These are phyloP conservation scores for Ormyrus rosae DNA, from an alignment of 2,888 invertebrate species.

Conservation along the genomic window DNA sequence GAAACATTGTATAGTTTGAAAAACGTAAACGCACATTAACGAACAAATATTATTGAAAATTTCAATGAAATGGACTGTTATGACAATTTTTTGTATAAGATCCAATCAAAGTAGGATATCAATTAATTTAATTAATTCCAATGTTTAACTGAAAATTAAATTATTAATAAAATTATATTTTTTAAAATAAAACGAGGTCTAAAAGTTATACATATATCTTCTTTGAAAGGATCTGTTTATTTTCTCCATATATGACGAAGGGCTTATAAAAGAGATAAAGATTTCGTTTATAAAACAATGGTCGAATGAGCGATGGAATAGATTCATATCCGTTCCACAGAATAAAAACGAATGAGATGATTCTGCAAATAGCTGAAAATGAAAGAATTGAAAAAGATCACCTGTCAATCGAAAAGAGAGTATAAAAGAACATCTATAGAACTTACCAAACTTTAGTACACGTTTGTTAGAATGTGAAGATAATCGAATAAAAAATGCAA, in stretches of 20 bases:
- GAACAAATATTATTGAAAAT: conserved; percentile 22
- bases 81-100: too few relatives aligned
- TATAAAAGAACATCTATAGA: conserved; percentile 35
- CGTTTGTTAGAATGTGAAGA: conserved; percentile 32
- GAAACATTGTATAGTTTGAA: background rate
- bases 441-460: conserved; percentile 28
- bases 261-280: conserved; percentile 26
- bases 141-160: too few relatives aligned
- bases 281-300: conserved; percentile 30
- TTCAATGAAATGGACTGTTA: background rate
- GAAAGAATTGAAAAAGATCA: conserved; percentile 26
- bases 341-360: conserved; percentile 25
- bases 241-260: background rate
- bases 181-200: too few relatives aligned
- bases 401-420: conserved; percentile 18
- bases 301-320: conserved; percentile 31
- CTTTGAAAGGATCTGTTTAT: too few relatives aligned
- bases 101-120: too few relatives aligned
- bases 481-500: background rate
- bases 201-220: conserved; percentile 6
- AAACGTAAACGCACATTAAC: conserved; percentile 20
- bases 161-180: too few relatives aligned
- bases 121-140: too few relatives aligned
- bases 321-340: conserved; percentile 28
- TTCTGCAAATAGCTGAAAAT: conserved; percentile 31